phyloP scores from a whole-genome alignment of 2,888 invertebrate genomes.

The Eueremaeus valkanovi region DNA sequence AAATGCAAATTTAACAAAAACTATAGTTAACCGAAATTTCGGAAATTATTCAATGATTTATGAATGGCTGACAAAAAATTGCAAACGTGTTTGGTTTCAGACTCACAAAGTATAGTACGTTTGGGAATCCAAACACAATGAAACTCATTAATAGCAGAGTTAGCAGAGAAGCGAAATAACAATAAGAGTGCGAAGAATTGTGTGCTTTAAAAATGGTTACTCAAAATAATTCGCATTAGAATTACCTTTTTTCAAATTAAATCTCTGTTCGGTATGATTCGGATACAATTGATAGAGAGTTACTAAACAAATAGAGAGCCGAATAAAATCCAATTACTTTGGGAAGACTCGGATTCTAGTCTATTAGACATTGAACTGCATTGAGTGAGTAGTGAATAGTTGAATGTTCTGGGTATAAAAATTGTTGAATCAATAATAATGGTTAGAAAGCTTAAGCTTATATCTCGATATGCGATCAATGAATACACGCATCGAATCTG shows the following conservation, averaged over 20 bases:
- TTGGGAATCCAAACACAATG: conserved; percentile 23
- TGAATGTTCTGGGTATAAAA: no score
- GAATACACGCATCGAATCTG: no score
- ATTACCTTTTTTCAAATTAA: not conserved
- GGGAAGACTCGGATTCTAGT: not conserved
- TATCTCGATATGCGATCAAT: not conserved
- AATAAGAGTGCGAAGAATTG: not conserved
- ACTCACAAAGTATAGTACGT: conserved; percentile 10
- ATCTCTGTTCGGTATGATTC: not conserved
- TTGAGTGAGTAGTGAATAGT: no score
- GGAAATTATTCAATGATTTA: conserved; percentile 30
- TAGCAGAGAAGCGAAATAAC: not conserved
- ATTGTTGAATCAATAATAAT: not conserved
- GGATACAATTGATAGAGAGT: not conserved
- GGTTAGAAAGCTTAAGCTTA: not conserved
- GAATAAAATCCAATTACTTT: not conserved
- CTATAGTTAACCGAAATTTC: conserved; percentile 8
- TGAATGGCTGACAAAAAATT: conserved; percentile 14
- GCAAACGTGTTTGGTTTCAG: conserved; percentile 21
- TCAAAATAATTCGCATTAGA: no score
- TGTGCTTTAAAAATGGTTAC: not conserved
- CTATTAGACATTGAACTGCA: not conserved
- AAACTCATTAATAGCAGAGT: conserved; percentile 9
- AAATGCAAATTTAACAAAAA: not conserved
- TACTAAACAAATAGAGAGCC: not conserved